Percentiles rank a stretch among this genome's conserved stretches.
These are phyloP conservation scores for Athalia rosae DNA, from an alignment of 2,888 invertebrate species.

Conservation along the genomic window DNA sequence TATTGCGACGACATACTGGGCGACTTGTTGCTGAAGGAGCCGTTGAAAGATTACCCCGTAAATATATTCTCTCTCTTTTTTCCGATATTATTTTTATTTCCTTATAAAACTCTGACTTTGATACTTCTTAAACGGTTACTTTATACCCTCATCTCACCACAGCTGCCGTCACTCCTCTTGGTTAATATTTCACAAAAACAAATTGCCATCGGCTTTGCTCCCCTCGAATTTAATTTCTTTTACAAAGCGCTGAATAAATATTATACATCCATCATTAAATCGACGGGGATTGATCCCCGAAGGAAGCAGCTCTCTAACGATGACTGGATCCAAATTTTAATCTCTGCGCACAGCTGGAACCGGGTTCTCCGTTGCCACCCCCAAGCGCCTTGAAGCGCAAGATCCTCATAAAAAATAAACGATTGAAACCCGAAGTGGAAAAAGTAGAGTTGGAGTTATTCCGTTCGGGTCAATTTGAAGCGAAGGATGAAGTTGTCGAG, in stretches of 20 bases:
- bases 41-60: conserved; percentile 78
- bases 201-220: conserved; percentile 2
- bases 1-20: conserved; percentile 84
- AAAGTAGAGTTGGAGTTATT: conserved; percentile 77
- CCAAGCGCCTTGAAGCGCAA: conserved; percentile 80
- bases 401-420: conserved; percentile 82
- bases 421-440: conserved; percentile 82
- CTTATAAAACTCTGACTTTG: too few species aligned
- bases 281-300: conserved; percentile 13
- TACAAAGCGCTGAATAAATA: conserved; percentile 11
- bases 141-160: neutral
- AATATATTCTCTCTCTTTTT: neutral
- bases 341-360: conserved; percentile 74
- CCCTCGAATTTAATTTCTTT: neutral
- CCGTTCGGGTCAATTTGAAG: conserved; percentile 75
- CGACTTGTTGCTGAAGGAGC: conserved; percentile 78
- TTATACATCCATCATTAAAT: conserved; percentile 1
- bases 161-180: neutral
- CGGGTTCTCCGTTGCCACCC: conserved; percentile 79
- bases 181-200: neutral
- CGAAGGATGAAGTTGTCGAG: conserved; percentile 75
- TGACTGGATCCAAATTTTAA: neutral
- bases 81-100: too few species aligned
- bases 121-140: neutral
- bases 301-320: neutral